phyloP scores from a whole-genome alignment of 2,113 vertebrate species.

The Alethe castanea region DNA sequence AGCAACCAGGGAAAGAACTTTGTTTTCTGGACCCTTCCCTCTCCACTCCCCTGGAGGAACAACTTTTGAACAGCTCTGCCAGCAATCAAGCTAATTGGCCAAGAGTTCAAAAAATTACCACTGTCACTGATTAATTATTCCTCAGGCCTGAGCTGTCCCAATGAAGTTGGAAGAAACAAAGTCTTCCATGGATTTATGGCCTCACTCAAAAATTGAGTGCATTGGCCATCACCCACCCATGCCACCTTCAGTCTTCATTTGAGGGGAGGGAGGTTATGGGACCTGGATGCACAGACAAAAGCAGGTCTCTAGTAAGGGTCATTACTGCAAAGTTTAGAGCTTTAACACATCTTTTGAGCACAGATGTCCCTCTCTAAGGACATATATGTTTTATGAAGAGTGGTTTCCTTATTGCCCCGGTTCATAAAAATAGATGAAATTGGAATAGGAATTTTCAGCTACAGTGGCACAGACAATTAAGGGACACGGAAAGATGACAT shows the following conservation, averaged over 20 bases:
- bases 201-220: background rate
- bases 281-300: background rate
- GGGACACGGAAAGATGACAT: background rate
- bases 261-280: background rate
- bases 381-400: background rate
- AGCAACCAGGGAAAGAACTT: background rate
- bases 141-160: background rate
- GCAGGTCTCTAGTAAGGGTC: background rate
- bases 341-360: background rate
- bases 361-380: background rate
- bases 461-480: background rate
- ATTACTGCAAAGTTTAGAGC: background rate
- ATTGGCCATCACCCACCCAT: background rate
- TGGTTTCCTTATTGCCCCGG: background rate
- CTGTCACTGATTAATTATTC: background rate
- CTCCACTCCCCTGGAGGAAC: background rate
- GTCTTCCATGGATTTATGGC: background rate
- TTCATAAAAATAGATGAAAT: background rate
- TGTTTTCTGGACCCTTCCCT: background rate
- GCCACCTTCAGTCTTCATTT: background rate
- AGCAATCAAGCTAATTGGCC: background rate
- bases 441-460: background rate
- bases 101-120: background rate
- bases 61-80: background rate
- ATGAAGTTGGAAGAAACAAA: background rate